Percentiles rank a stretch among this genome's conserved stretches.
Conservation (phyloP, 2,888 invertebrate species). For the Dinocampus coccinellae region DNA sequence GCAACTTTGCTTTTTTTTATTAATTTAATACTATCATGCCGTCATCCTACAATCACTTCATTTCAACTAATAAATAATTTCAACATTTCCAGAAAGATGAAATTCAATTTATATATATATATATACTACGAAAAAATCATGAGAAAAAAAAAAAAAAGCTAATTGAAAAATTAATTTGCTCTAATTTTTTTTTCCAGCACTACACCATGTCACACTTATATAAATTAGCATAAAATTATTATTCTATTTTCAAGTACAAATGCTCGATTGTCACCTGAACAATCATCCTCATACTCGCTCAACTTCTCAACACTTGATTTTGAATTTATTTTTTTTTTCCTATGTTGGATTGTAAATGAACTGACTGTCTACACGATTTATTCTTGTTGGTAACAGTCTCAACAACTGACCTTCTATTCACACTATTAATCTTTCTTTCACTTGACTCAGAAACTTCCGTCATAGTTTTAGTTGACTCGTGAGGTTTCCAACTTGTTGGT, state of each 20-base stretch:
- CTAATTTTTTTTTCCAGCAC: background rate
- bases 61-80: background rate
- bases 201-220: too few species aligned
- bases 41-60: background rate
- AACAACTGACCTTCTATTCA: slow-evolving; percentile 51
- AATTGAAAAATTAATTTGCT: background rate
- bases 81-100: background rate
- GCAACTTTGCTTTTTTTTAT: background rate
- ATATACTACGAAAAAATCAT: background rate
- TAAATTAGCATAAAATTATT: background rate
- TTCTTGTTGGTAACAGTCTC: slow-evolving; percentile 55
- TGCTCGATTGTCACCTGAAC: background rate
- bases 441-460: slow-evolving; percentile 28
- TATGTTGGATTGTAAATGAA: slow-evolving; percentile 48
- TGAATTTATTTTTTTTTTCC: slow-evolving; percentile 48
- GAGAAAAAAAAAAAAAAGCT: background rate
- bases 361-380: slow-evolving; percentile 53
- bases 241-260: background rate
- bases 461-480: slow-evolving; percentile 32
- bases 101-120: background rate
- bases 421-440: slow-evolving; percentile 33
- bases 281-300: background rate
- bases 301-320: background rate
- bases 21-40: background rate
- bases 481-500: slow-evolving; percentile 44